Evolutionary conservation across 2,113 vertebrate species (phyloP).

Genomic region (Eclectus roratus): DNA sequence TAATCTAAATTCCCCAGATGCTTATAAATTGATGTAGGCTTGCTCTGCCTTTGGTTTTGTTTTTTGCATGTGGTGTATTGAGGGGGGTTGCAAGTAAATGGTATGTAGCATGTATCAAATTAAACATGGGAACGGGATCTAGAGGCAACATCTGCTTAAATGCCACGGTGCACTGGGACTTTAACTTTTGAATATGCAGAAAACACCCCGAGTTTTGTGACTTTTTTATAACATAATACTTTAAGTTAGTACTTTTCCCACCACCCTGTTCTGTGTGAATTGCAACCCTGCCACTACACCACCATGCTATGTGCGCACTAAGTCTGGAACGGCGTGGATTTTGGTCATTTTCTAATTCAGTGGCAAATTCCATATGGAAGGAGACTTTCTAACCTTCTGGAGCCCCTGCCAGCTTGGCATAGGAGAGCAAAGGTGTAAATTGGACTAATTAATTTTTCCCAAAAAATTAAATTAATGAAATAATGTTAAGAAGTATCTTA

Average conservation of each 20-base stretch:
- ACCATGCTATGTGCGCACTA: accelerated
- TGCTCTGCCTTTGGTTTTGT: neutral
- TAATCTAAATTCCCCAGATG: slow-evolving; percentile 16
- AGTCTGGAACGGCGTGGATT: neutral
- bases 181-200: neutral
- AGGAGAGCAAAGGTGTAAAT: neutral
- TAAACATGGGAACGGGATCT: neutral
- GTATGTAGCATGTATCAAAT: neutral
- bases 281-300: neutral
- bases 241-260: neutral
- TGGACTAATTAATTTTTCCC: neutral
- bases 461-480: neutral
- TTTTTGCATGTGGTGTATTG: neutral
- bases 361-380: neutral
- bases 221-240: neutral
- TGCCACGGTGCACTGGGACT: neutral
- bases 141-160: neutral
- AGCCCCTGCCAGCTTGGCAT: accelerated
- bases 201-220: neutral
- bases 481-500: neutral
- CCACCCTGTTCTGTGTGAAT: neutral
- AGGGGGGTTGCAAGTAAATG: neutral
- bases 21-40: neutral
- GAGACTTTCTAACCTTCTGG: neutral
- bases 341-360: neutral